Evolutionary conservation across 2,888 invertebrate genomes (phyloP).

Genomic region (Allacma fusca): DNA sequence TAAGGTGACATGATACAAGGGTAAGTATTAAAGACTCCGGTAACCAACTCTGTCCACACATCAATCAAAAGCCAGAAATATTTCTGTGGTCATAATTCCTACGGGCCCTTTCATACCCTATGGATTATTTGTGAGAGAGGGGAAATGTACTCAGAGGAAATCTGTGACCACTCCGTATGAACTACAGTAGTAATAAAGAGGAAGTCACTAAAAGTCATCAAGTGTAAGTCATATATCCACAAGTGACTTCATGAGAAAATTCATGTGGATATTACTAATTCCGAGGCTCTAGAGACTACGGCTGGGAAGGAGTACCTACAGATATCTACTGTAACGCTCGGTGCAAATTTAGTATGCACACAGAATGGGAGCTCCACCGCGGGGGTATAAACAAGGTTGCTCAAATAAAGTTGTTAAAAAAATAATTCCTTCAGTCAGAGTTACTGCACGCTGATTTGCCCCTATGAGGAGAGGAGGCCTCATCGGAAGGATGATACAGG

Average conservation of each 20-base stretch:
- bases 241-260: too few species aligned
- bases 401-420: neutral
- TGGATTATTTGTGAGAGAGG: too few species aligned
- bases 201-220: too few species aligned
- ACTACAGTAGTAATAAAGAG: too few species aligned
- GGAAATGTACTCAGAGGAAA: neutral
- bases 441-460: neutral
- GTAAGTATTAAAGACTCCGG: neutral
- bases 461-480: neutral
- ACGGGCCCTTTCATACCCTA: neutral
- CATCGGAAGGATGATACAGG: constrained; percentile 5
- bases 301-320: neutral
- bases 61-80: neutral
- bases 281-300: too few species aligned
- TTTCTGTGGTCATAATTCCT: neutral
- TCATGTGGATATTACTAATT: too few species aligned
- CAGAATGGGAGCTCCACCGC: neutral
- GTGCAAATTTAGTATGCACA: neutral
- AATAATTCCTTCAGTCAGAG: neutral
- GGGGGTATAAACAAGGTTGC: neutral
- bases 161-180: too few species aligned
- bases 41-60: neutral
- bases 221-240: too few species aligned
- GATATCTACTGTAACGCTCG: neutral
- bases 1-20: constrained; percentile 9